These are phyloP conservation scores for Danio choprae DNA, from an alignment of 2,797 vertebrate genomes.

Conservation along the genomic window DNA sequence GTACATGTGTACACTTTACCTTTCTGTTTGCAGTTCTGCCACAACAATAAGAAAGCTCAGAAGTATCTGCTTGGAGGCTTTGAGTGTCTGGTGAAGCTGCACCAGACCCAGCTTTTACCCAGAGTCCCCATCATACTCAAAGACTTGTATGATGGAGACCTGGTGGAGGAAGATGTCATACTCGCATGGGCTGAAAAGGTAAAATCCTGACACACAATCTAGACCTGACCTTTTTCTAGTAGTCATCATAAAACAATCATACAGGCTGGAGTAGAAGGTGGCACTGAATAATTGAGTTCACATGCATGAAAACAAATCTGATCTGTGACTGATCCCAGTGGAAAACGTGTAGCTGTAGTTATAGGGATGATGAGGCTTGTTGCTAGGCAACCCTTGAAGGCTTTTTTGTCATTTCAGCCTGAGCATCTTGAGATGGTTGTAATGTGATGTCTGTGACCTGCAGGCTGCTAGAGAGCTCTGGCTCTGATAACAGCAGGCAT, in stretches of 20 bases:
- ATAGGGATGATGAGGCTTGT: background rate
- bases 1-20: background rate
- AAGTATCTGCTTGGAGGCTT: constrained; percentile 95
- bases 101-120: constrained; percentile 91
- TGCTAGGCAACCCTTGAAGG: constrained; percentile 14
- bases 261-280: background rate
- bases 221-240: background rate
- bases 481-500: background rate
- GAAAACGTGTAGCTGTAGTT: background rate
- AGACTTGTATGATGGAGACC: constrained; percentile 95
- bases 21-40: constrained; percentile 86
- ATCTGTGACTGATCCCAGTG: background rate
- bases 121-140: constrained; percentile 95
- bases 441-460: background rate
- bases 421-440: background rate
- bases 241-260: background rate
- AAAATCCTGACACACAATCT: background rate
- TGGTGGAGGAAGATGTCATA: constrained; percentile 96
- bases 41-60: constrained; percentile 98
- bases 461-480: background rate
- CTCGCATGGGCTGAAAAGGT: constrained; percentile 98
- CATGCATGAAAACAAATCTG: background rate
- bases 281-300: background rate
- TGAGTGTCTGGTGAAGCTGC: constrained; percentile 95
- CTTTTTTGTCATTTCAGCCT: background rate